These are phyloP conservation scores for Orthonevra nobilis DNA, from an alignment of 2,888 invertebrate genomes.

Conservation along the genomic window DNA sequence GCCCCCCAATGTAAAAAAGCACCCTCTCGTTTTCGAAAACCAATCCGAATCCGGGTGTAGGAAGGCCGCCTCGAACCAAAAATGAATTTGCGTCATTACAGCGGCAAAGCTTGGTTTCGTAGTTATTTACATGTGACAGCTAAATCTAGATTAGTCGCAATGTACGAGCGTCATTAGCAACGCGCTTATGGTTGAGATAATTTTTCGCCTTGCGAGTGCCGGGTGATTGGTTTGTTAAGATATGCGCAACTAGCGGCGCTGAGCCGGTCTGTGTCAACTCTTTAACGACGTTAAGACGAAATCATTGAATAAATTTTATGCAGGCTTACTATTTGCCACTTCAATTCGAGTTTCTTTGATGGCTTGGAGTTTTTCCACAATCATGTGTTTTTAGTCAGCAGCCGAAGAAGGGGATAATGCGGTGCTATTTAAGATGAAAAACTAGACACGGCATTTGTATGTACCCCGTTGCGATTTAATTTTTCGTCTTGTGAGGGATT, in stretches of 20 bases:
- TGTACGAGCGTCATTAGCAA: conserved; percentile 64
- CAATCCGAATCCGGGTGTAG: conserved; percentile 56
- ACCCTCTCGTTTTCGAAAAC: too few species aligned
- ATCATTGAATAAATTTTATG: conserved; percentile 58
- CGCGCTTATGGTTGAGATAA: conserved; percentile 56
- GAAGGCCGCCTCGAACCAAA: conserved; percentile 51
- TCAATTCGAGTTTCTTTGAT: conserved; percentile 26
- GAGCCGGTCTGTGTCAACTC: conserved; percentile 50
- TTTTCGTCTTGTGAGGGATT: not conserved
- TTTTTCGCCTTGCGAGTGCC: conserved; percentile 6
- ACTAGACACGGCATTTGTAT: too few species aligned
- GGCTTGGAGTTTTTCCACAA: not conserved
- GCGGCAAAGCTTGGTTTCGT: conserved; percentile 36
- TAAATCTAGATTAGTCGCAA: conserved; percentile 68
- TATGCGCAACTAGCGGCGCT: conserved; percentile 43
- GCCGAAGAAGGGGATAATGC: not conserved
- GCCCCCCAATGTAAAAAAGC: conserved; percentile 12
- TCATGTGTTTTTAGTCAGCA: not conserved
- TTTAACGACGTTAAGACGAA: conserved; percentile 62
- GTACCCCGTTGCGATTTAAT: not conserved
- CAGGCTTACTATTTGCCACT: conserved; percentile 34
- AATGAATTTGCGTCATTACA: conserved; percentile 64
- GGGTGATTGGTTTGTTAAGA: conserved; percentile 52
- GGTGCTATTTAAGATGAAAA: not conserved
- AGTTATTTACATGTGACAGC: conserved; percentile 69